Percentiles rank a stretch among this genome's conserved stretches.
Conservation (phyloP, 2,797 vertebrate species). For the Spondyliosoma cantharus region DNA sequence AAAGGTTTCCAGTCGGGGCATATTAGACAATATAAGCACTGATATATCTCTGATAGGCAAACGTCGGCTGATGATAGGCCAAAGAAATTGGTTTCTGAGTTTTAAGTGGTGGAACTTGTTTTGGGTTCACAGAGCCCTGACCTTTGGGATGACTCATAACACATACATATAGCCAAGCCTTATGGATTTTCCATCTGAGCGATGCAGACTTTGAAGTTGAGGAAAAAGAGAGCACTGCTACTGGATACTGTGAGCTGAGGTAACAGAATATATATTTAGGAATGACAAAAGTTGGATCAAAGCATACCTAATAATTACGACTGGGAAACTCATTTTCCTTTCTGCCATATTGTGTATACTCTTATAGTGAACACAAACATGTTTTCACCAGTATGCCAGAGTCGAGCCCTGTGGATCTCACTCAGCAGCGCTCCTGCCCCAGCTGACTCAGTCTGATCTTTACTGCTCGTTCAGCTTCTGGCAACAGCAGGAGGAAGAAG, state of each 20-base stretch:
- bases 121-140: too few relatives aligned
- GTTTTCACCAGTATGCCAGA: not conserved
- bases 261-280: not conserved
- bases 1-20: too few relatives aligned
- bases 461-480: constrained; percentile 45
- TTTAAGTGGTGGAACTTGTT: not conserved
- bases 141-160: not conserved
- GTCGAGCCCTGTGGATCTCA: constrained; percentile 20
- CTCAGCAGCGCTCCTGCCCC: constrained; percentile 26
- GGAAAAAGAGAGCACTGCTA: not conserved
- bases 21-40: too few relatives aligned
- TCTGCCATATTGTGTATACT: not conserved
- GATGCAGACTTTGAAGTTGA: not conserved
- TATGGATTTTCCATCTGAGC: not conserved
- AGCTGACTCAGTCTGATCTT: constrained; percentile 38
- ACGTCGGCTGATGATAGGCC: too few relatives aligned
- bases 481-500: constrained; percentile 35
- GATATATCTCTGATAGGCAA: too few relatives aligned
- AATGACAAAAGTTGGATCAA: not conserved
- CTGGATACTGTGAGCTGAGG: not conserved
- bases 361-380: not conserved
- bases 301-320: not conserved
- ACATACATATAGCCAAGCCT: not conserved
- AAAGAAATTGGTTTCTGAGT: not conserved
- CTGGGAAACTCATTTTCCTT: not conserved